Evolutionary conservation across 2,797 vertebrate genomes (phyloP).

Genomic region (Erethizon dorsatum): DNA sequence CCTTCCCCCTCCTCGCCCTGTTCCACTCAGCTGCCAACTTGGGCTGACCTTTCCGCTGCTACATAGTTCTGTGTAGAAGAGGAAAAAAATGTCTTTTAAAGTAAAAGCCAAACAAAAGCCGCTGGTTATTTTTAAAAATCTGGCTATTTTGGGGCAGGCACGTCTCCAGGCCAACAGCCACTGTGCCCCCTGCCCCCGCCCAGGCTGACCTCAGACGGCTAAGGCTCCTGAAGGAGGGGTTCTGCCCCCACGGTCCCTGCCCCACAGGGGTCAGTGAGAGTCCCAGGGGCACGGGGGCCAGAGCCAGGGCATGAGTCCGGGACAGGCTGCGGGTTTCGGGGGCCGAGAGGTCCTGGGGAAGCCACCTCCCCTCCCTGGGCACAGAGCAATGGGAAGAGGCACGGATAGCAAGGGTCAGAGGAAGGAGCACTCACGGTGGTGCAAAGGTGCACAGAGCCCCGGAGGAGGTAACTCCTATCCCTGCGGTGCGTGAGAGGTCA

Average conservation of each 20-base stretch:
- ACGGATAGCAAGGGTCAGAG: neutral
- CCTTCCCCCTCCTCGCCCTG: neutral
- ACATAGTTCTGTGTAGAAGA: constrained; percentile 31
- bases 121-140: constrained; percentile 85
- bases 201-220: neutral
- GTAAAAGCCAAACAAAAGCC: constrained; percentile 85
- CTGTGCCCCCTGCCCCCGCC: neutral
- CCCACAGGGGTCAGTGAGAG: neutral
- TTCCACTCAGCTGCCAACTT: neutral
- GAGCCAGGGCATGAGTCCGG: neutral
- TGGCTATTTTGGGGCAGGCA: constrained; percentile 83
- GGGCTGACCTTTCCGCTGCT: constrained; percentile 79
- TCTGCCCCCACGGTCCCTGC: neutral
- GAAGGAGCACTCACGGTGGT: accelerated
- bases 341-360: neutral
- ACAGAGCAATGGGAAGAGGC: neutral
- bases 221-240: neutral
- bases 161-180: constrained; percentile 76
- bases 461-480: accelerated
- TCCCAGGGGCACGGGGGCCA: neutral
- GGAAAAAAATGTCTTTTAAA: constrained; percentile 79
- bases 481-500: no score
- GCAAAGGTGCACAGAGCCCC: accelerated
- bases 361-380: neutral
- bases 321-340: neutral